Conservation (phyloP, 2,113 vertebrate genomes). For the Genyomyrus donnyi region DNA sequence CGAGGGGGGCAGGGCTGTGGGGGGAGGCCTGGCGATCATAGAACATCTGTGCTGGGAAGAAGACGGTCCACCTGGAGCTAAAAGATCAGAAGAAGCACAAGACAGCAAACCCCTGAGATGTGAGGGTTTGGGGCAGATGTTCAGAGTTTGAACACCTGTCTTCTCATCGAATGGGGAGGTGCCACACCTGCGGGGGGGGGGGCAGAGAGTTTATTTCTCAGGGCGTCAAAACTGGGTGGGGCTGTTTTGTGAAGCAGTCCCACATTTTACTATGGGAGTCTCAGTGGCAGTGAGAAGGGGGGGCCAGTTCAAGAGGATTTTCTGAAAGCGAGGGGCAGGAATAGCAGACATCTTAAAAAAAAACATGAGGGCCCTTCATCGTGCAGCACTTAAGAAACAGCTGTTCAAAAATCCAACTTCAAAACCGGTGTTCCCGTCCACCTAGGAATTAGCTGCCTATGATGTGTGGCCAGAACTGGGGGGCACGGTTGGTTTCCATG, state of each 20-base stretch:
- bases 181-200: not conserved
- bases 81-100: not conserved
- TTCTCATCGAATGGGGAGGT: not conserved
- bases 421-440: not conserved
- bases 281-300: not conserved
- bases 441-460: constrained; percentile 22
- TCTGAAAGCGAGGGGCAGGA: not conserved
- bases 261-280: not conserved
- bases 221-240: not conserved
- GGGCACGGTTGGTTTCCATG: constrained; percentile 48
- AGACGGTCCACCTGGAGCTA: not conserved
- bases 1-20: not conserved
- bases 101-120: not conserved
- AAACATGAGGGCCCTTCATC: not conserved
- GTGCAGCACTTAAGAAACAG: not conserved
- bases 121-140: not conserved
- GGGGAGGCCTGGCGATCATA: not conserved
- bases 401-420: constrained; percentile 26
- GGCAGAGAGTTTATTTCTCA: not conserved
- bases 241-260: not conserved
- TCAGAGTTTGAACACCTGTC: not conserved
- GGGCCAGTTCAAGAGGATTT: not conserved
- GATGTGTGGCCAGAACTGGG: constrained; percentile 20
- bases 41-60: not conserved
- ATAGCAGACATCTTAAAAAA: not conserved